phyloP scores from a whole-genome alignment of 2,113 vertebrate species.

The Tiliqua scincoides region DNA sequence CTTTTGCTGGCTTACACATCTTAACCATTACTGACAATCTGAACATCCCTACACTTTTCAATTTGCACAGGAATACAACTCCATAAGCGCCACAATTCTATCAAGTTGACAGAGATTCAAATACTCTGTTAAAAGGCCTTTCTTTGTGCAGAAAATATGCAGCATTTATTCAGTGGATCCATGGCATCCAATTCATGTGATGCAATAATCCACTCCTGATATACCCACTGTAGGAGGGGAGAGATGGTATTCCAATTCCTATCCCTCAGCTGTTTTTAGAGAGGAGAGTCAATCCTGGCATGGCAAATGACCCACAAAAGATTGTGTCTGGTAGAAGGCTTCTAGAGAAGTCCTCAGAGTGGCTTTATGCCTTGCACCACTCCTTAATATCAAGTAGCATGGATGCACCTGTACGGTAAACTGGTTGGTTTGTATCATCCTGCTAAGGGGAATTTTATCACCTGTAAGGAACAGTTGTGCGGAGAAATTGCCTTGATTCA shows the following conservation, averaged over 20 bases:
- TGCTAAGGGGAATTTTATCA: not conserved
- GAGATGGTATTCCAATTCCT: not conserved
- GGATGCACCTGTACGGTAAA: not conserved
- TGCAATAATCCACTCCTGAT: not conserved
- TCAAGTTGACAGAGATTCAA: slow-evolving; percentile 27
- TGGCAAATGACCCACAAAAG: too few relatives aligned
- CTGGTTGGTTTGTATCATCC: not conserved
- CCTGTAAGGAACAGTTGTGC: not conserved
- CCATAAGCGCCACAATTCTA: slow-evolving; percentile 43
- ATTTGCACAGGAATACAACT: slow-evolving; percentile 40
- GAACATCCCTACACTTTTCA: slow-evolving; percentile 19
- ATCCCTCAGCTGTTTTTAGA: not conserved
- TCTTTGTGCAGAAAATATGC: slow-evolving; percentile 5
- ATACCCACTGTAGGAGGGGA: not conserved
- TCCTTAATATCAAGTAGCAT: not conserved
- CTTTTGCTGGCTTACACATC: not conserved
- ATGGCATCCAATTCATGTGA: not conserved
- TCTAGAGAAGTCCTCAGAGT: not conserved
- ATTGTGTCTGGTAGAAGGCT: not conserved
- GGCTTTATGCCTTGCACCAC: not conserved
- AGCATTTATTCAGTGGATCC: not conserved
- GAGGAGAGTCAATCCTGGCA: not conserved
- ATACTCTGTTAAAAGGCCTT: not conserved
- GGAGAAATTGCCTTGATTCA: not conserved
- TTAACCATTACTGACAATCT: not conserved